phyloP scores from a whole-genome alignment of 2,113 vertebrate genomes.

The Bettongia penicillata region DNA sequence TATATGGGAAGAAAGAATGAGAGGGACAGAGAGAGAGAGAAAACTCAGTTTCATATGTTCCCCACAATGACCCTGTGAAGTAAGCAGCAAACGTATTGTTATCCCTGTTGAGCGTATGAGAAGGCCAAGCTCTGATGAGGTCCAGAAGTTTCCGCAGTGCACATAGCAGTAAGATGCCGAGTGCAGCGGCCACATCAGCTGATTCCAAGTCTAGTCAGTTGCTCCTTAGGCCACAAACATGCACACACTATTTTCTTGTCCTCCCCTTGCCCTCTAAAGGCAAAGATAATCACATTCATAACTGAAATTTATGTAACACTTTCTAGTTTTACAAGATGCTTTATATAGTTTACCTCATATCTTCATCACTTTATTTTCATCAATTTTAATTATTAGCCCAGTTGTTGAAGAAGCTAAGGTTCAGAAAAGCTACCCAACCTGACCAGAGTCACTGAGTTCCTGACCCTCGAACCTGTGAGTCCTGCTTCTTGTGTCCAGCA shows the following conservation, averaged over 20 bases:
- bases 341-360: neutral
- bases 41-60: neutral
- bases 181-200: fast-evolving
- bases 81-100: neutral
- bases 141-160: neutral
- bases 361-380: neutral
- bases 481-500: neutral
- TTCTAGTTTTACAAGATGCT: constrained; percentile 27
- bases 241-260: neutral
- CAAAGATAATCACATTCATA: neutral
- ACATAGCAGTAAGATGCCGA: neutral
- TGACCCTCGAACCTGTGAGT: constrained; percentile 23
- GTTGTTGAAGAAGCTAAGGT: constrained; percentile 34
- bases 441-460: constrained; percentile 12
- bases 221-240: neutral
- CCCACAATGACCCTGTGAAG: neutral
- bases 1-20: too few species aligned
- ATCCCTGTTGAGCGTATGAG: neutral
- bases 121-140: neutral
- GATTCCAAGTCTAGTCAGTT: neutral
- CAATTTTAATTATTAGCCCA: neutral
- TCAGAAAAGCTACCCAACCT: neutral
- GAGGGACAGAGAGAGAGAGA: neutral
- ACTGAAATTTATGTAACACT: neutral
- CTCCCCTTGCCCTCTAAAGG: neutral